These are phyloP conservation scores for Isichthys henryi DNA, from an alignment of 2,113 vertebrate genomes.

Conservation along the genomic window DNA sequence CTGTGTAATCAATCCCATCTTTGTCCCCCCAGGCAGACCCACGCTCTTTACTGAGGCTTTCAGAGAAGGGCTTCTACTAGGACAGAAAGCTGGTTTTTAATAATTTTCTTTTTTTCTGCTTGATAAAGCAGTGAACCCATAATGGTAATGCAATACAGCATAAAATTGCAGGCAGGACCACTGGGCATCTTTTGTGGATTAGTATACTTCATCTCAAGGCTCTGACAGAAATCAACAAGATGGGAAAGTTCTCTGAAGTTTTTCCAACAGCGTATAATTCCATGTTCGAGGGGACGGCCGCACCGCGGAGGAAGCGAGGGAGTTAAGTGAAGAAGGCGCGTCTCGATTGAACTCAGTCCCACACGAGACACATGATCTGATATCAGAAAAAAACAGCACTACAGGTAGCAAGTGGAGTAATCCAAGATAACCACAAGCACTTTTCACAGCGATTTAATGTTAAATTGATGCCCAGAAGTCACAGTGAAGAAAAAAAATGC, in stretches of 20 bases:
- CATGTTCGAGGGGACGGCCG: background rate
- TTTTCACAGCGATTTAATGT: background rate
- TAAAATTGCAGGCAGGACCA: constrained; percentile 22
- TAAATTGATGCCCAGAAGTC: constrained; percentile 1
- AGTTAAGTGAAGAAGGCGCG: constrained; percentile 29
- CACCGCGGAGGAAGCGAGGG: background rate
- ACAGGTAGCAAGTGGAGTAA: background rate
- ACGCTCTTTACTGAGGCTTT: constrained; percentile 25
- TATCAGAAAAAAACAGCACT: background rate
- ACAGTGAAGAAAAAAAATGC: background rate
- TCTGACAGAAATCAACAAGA: constrained; percentile 30
- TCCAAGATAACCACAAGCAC: background rate
- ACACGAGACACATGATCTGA: background rate
- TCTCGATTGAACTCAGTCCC: constrained; percentile 7
- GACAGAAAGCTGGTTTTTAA: constrained; percentile 11
- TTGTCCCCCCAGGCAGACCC: constrained; percentile 27
- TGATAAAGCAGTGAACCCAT: constrained; percentile 10
- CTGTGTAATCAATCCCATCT: constrained; percentile 58
- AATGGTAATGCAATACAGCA: constrained; percentile 35
- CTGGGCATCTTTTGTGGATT: constrained; percentile 55
- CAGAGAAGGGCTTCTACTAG: constrained; percentile 12
- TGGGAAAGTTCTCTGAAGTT: constrained; percentile 37
- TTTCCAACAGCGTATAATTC: constrained; percentile 38
- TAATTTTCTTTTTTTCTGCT: constrained; percentile 13
- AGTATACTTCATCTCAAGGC: constrained; percentile 31